Conservation (phyloP, 2,888 invertebrate genomes). For the Nineta flava region DNA sequence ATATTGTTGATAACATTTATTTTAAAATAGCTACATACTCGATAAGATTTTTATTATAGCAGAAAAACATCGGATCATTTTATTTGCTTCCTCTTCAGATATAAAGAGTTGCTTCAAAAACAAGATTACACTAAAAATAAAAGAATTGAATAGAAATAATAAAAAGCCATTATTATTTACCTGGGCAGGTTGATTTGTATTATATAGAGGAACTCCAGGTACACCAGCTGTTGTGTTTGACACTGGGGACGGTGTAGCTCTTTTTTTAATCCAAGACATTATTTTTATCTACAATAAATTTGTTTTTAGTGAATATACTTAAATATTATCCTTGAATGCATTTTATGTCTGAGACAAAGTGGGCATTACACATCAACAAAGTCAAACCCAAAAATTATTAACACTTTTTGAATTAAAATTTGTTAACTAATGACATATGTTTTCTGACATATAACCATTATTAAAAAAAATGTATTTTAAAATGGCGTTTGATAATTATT, state of each 20-base stretch:
- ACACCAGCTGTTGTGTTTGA: conserved; percentile 15
- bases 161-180: background rate
- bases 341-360: too few species aligned
- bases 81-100: background rate
- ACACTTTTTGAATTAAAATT: background rate
- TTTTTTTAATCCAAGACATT: conserved; percentile 28
- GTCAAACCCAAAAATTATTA: too few species aligned
- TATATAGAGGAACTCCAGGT: conserved; percentile 24
- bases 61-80: background rate
- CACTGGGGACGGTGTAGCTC: conserved; percentile 20
- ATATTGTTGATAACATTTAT: too few species aligned
- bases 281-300: conserved; percentile 4
- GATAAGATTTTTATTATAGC: background rate
- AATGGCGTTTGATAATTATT: background rate
- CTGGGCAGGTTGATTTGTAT: conserved; percentile 26
- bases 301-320: background rate
- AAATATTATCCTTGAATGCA: background rate
- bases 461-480: background rate
- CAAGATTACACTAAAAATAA: background rate
- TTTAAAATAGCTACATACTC: background rate
- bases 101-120: background rate
- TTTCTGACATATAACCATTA: conserved; percentile 1
- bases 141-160: background rate
- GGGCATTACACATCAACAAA: too few species aligned
- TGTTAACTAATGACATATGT: conserved; percentile 2